Conservation (phyloP, 1,140 invertebrate species). For the Calephelis virginiensis region DNA sequence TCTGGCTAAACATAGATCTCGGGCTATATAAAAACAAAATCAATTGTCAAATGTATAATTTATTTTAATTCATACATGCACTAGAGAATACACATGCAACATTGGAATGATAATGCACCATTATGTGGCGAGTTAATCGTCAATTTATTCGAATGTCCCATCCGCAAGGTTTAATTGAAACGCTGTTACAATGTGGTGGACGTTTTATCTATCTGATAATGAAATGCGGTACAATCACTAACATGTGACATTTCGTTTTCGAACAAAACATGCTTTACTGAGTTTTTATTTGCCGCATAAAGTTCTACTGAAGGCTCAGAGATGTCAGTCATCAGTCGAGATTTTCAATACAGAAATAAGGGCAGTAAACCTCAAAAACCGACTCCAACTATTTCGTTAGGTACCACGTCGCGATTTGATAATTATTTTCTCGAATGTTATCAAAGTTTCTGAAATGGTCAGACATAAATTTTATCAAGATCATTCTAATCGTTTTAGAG, state of each 20-base stretch:
- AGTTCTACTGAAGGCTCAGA: too few relatives aligned
- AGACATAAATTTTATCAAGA: too few relatives aligned
- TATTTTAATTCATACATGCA: slow-evolving; percentile 7
- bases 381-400: too few relatives aligned
- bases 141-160: slow-evolving; percentile 31
- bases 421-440: too few relatives aligned
- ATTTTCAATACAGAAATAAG: too few relatives aligned
- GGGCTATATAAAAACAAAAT: background rate
- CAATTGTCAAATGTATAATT: background rate
- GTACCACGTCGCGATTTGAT: too few relatives aligned
- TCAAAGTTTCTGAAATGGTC: too few relatives aligned
- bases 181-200: slow-evolving; percentile 37
- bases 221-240: slow-evolving; percentile 32
- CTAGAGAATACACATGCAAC: slow-evolving; percentile 11
- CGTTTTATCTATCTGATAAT: slow-evolving; percentile 36
- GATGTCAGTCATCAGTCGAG: too few relatives aligned
- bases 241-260: slow-evolving; percentile 4
- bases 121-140: slow-evolving; percentile 31
- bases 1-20: too few relatives aligned
- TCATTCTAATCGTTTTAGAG: too few relatives aligned
- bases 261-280: background rate
- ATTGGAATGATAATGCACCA: slow-evolving; percentile 17
- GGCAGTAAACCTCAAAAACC: too few relatives aligned
- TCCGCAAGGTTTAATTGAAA: slow-evolving; percentile 38
- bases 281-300: too few relatives aligned